Evolutionary conservation across 2,888 invertebrate genomes (phyloP), one percentile per base, ranked within the genome.

Genomic region (Leptinotarsa haldemani): DNA sequence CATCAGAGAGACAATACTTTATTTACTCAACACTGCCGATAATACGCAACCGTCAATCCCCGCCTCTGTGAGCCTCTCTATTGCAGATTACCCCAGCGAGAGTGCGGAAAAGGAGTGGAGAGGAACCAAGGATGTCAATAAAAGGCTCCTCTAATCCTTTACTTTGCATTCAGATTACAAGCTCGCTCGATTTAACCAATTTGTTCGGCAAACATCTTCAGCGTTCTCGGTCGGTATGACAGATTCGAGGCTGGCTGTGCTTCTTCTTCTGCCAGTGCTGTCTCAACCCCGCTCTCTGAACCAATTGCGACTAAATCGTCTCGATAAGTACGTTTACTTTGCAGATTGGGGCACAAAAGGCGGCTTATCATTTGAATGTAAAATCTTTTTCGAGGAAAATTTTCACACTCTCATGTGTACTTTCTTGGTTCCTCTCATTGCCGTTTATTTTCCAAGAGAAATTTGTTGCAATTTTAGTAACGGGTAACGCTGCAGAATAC

Each of bases 111-210:
- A 76, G 73, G 76, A 73, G 75, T 67, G 70, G 73, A 69, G 69
- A 69, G 71, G 71, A 69, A 67, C 67, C 58, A 30, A 78, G 79
- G 83, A 82, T 82, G 83, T 83, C 84, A 83, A 83, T 83, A 83
- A 82, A 84, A 83, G 82, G 82, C 81, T 82, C 77, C 80, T 82
- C 82, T 84, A 85, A 85, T 86, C 86, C 85, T 84, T 84, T 83
- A 84, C 84, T 84, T 84, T 84, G 85, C 84, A 83, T 85, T 83
- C 83, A 83, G 84, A 85, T 85, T 84, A 85, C 84, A 82, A 82
- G 81, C 83, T 80, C 83, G 85, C 85, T 83, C 85, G 85, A 86
- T 86, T 86, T 85, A 85, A 85, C 85, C 86, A 86, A 86, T 86
- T 86, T 85, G 84, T 82, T 84, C 83, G 81, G 83, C 84, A 86